These are phyloP conservation scores for Piscicola geometra DNA, from an alignment of 2,888 invertebrate genomes.

Conservation along the genomic window DNA sequence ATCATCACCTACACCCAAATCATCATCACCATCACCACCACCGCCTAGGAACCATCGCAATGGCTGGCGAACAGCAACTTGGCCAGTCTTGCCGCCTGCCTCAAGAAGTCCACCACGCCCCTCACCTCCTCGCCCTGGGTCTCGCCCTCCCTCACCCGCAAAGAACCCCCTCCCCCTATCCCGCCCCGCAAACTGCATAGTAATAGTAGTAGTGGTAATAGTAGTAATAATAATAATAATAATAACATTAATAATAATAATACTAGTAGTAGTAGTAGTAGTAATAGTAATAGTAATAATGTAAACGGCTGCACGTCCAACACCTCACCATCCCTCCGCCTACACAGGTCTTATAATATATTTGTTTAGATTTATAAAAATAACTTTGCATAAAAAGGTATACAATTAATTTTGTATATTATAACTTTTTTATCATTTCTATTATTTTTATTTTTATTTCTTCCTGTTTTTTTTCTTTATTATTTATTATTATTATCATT, in stretches of 20 bases:
- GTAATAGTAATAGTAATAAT: neutral
- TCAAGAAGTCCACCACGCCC: slow-evolving; percentile 35
- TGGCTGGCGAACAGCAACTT: slow-evolving; percentile 43
- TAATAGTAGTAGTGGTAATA: neutral
- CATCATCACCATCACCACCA: neutral
- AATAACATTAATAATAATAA: too few relatives aligned
- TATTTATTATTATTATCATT: neutral
- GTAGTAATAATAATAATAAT: neutral
- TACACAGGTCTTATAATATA: too few relatives aligned
- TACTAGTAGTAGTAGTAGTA: neutral
- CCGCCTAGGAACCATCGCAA: slow-evolving; percentile 40
- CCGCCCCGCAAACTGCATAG: slow-evolving; percentile 59
- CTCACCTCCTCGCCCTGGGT: slow-evolving; percentile 52
- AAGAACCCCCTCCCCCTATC: slow-evolving; percentile 61
- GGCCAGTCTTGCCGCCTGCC: slow-evolving; percentile 39
- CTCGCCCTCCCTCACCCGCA: slow-evolving; percentile 59
- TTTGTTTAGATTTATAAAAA: too few relatives aligned
- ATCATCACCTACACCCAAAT: neutral
- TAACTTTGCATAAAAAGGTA: too few relatives aligned
- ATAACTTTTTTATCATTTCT: neutral
- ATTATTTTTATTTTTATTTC: neutral
- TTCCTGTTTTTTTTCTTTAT: neutral
- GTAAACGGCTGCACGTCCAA: neutral
- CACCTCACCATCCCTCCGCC: slow-evolving; percentile 3
- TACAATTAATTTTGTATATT: too few relatives aligned